Conservation (phyloP, 2,888 invertebrate genomes). For the Ametastegia equiseti region DNA sequence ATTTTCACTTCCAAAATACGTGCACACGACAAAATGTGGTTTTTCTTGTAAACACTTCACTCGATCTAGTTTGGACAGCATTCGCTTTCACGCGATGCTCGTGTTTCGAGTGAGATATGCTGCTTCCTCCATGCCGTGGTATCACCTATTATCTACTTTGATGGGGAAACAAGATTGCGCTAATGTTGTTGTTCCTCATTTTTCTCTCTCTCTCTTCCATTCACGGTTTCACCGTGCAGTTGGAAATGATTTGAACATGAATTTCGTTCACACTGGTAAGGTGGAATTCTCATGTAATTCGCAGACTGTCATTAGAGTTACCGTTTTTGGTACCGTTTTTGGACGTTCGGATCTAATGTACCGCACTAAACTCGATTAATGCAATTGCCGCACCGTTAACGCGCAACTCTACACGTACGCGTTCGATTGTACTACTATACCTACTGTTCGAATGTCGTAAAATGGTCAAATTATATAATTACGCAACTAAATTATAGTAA, state of each 20-base stretch:
- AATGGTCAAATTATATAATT: slow-evolving; percentile 38
- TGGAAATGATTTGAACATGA: too few species aligned
- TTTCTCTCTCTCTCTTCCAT: neutral
- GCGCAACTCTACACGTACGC: neutral
- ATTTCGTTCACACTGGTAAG: too few species aligned
- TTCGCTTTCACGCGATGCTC: neutral
- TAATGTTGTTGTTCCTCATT: neutral
- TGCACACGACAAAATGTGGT: neutral
- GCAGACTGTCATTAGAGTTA: neutral
- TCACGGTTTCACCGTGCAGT: too few species aligned
- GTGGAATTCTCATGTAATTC: neutral
- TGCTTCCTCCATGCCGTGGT: neutral
- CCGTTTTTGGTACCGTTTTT: neutral
- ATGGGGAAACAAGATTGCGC: neutral
- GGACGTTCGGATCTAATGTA: neutral
- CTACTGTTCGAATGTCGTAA: slow-evolving; percentile 27
- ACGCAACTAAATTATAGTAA: slow-evolving; percentile 36
- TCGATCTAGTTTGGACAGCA: too few species aligned
- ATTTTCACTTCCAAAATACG: neutral
- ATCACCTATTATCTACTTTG: neutral
- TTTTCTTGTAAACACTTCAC: too few species aligned
- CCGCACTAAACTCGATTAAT: neutral
- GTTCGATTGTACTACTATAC: slow-evolving; percentile 30
- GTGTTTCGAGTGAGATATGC: neutral
- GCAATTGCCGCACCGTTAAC: neutral